These are phyloP conservation scores for Habropoda laboriosa DNA, from an alignment of 1,140 invertebrate genomes.

Conservation along the genomic window DNA sequence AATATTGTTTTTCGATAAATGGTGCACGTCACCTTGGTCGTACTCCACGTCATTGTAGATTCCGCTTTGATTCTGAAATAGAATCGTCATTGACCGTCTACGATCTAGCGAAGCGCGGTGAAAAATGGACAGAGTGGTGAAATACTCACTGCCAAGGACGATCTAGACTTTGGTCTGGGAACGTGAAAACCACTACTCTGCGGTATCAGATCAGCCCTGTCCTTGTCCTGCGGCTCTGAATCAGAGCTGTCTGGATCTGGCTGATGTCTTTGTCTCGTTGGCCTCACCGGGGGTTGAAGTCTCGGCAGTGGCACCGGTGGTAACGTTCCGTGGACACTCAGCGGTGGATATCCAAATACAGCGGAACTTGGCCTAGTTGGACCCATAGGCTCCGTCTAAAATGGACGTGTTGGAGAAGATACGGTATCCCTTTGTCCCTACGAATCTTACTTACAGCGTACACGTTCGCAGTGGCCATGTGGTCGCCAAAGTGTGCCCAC, in stretches of 20 bases:
- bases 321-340: conserved; percentile 84
- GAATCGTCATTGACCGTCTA: background rate
- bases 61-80: conserved; percentile 89
- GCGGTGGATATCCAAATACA: conserved; percentile 89
- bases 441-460: conserved; percentile 90
- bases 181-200: conserved; percentile 83
- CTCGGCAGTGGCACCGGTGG: conserved; percentile 89
- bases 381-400: conserved; percentile 86
- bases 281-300: conserved; percentile 78
- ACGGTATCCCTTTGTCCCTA: too few species aligned
- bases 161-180: conserved; percentile 90
- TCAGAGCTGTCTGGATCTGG: conserved; percentile 82
- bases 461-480: conserved; percentile 91
- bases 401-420: too few species aligned
- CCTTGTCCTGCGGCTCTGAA: conserved; percentile 85
- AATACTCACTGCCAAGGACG: conserved; percentile 85
- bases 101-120: background rate
- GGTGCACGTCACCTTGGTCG: conserved; percentile 86
- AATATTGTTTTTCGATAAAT: conserved; percentile 84
- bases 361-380: conserved; percentile 90
- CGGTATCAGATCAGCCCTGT: conserved; percentile 87
- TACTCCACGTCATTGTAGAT: conserved; percentile 95
- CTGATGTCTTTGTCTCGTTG: conserved; percentile 74
- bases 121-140: conserved; percentile 6
- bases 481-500: conserved; percentile 93